Percentiles rank a stretch among this genome's conserved stretches.
phyloP scores from a whole-genome alignment of 2,888 invertebrate species.

The Sminthurinus aureus region DNA sequence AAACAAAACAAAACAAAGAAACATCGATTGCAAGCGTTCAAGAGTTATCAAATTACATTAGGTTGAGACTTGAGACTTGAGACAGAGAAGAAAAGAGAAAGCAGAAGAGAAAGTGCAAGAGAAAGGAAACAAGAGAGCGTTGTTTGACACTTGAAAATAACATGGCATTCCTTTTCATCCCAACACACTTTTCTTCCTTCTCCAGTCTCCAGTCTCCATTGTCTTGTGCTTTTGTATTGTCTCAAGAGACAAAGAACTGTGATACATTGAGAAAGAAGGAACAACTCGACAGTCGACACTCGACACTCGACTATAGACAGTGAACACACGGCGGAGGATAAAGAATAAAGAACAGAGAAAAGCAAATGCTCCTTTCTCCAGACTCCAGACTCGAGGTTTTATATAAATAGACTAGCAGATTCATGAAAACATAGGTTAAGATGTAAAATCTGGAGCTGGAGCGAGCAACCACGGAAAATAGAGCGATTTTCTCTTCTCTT shows the following conservation, averaged over 20 bases:
- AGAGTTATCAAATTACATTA: slow-evolving; percentile 22
- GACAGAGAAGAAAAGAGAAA: not conserved
- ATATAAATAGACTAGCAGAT: no score
- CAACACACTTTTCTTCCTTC: not conserved
- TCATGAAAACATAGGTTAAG: not conserved
- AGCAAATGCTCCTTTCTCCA: no score
- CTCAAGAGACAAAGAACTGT: not conserved
- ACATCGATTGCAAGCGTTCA: slow-evolving; percentile 1
- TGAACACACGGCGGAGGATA: not conserved
- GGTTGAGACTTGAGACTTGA: not conserved
- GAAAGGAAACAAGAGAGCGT: not conserved
- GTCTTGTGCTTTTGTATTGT: not conserved
- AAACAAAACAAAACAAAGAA: not conserved
- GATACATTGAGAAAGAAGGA: no score
- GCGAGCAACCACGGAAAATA: no score
- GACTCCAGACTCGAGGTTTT: not conserved
- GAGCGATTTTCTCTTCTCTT: not conserved
- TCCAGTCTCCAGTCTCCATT: not conserved
- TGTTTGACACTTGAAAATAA: slow-evolving; percentile 1
- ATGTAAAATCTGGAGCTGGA: not conserved
- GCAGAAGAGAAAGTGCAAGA: not conserved
- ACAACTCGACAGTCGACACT: no score
- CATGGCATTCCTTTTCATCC: not conserved
- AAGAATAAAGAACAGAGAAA: not conserved
- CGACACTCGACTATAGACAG: not conserved